Evolutionary conservation across 2,113 vertebrate species (phyloP), one percentile per base, ranked within the genome.

Genomic region (Chaetorhynchus papuensis): DNA sequence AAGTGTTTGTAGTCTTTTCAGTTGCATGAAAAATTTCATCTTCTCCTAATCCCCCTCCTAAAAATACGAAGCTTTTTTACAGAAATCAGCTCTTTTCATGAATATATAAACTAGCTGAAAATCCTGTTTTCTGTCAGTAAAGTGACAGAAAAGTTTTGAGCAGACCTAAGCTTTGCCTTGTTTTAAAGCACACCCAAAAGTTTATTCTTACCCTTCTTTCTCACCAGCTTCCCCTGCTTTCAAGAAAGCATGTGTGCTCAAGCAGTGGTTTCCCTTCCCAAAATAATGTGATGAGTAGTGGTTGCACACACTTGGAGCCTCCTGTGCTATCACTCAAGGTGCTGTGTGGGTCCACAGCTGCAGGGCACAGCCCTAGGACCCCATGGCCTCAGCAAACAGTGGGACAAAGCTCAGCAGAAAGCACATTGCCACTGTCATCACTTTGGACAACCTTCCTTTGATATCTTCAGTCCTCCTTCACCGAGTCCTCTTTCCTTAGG

Each of bases 1-100:
- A 92, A 84, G 44, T 68, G 75, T 93, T 90, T 90, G 75, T 87
- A 90, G 54, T 44, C 50, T 89, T 93, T 83, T 81, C 68, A 89
- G 76, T 45, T 65, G 69, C 86, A 92, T 24, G 56, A 86, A 94
- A 90, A 92, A 89, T 8, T 74, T 81, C 35, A 41, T 89, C 77
- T 86, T 93, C 65, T 93, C 69, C 57, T 68, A 76, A 91, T 82
- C n/a, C 60, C 22, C 9, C 64, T 84, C 41, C 70, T 93, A 82
- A 95, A 91, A 93, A 91, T 50, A 78, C 0, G 9, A 79, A 65
- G 33, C 15, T 61, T 47, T 96, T 85, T 76, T 44, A 60, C 28
- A 94, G 56, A 91, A 93, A 92, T 75, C 47, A 56, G 10, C 11
- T 28, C 23, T 79, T 79, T 93, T 79, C 31, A 39, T 84, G 61